Conservation (phyloP, 2,113 vertebrate genomes). For the Pangasianodon gigas region DNA sequence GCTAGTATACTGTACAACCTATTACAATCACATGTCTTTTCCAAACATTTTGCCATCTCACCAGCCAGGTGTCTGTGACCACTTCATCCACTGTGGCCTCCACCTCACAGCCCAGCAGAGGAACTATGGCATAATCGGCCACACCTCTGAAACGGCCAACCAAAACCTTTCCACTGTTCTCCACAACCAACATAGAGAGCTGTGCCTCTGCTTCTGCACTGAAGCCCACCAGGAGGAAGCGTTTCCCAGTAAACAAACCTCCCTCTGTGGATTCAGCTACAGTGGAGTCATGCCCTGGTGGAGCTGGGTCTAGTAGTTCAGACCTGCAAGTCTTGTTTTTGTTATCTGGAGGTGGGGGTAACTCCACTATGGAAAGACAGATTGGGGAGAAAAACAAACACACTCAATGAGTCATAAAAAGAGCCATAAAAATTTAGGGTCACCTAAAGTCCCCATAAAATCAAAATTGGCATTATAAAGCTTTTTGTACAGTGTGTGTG, state of each 20-base stretch:
- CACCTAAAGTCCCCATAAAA: neutral
- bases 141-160: slow-evolving; percentile 73
- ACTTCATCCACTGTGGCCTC: slow-evolving; percentile 89
- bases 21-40: neutral
- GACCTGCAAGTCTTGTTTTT: slow-evolving; percentile 52
- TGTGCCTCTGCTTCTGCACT: slow-evolving; percentile 77
- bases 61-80: slow-evolving; percentile 96
- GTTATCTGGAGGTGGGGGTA: slow-evolving; percentile 51
- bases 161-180: slow-evolving; percentile 82
- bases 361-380: slow-evolving; percentile 60
- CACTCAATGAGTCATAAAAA: neutral
- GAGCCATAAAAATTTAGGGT: neutral
- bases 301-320: slow-evolving; percentile 48
- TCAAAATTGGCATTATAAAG: neutral
- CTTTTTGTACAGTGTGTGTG: neutral
- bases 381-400: neutral
- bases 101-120: slow-evolving; percentile 85
- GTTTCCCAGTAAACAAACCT: slow-evolving; percentile 81
- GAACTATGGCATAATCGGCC: slow-evolving; percentile 91
- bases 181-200: slow-evolving; percentile 77
- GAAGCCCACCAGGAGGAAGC: slow-evolving; percentile 88
- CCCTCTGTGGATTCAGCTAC: slow-evolving; percentile 69
- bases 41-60: slow-evolving; percentile 67
- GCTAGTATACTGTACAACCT: neutral
- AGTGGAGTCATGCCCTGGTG: slow-evolving; percentile 63